A percentile compares a stretch with the other conserved stretches of the same genome.
phyloP scores from a whole-genome alignment of 30 jellyfish, hydroid and myxozoan genomes.

The Aurelia coerulea region DNA sequence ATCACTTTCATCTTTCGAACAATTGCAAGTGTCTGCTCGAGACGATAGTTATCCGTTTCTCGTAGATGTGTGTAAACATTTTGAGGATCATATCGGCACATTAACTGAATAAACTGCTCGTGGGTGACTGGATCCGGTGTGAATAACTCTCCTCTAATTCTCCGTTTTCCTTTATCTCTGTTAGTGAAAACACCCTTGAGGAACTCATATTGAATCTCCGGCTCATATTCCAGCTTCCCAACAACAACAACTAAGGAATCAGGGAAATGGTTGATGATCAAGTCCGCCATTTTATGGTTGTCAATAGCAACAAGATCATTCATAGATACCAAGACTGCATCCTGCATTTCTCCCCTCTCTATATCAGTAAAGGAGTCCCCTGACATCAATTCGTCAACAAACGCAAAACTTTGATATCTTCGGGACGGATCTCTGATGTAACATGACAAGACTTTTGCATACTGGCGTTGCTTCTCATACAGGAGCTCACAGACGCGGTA shows the following conservation, averaged over 20 bases:
- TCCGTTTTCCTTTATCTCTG: slow-evolving; percentile 51
- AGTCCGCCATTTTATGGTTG: slow-evolving; percentile 80
- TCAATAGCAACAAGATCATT: slow-evolving; percentile 81
- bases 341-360: slow-evolving; percentile 80
- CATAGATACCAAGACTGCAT: slow-evolving; percentile 78
- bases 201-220: slow-evolving; percentile 80
- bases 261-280: slow-evolving; percentile 74
- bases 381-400: slow-evolving; percentile 68
- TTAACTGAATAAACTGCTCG: slow-evolving; percentile 86
- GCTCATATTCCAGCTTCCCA: slow-evolving; percentile 58
- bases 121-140: slow-evolving; percentile 71
- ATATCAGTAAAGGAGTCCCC: slow-evolving; percentile 94
- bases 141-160: slow-evolving; percentile 22
- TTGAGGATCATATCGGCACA: slow-evolving; percentile 91
- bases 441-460: slow-evolving; percentile 89
- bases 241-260: slow-evolving; percentile 72
- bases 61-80: slow-evolving; percentile 80
- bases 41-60: slow-evolving; percentile 85
- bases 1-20: slow-evolving; percentile 74
- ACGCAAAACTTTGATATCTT: slow-evolving; percentile 64
- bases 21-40: slow-evolving; percentile 88
- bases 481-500: slow-evolving; percentile 95
- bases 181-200: slow-evolving; percentile 87
- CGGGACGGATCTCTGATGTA: slow-evolving; percentile 94
- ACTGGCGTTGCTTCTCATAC: slow-evolving; percentile 79